These are phyloP conservation scores for Hoplostethus atlanticus DNA, from an alignment of 2,797 vertebrate species.

Conservation along the genomic window DNA sequence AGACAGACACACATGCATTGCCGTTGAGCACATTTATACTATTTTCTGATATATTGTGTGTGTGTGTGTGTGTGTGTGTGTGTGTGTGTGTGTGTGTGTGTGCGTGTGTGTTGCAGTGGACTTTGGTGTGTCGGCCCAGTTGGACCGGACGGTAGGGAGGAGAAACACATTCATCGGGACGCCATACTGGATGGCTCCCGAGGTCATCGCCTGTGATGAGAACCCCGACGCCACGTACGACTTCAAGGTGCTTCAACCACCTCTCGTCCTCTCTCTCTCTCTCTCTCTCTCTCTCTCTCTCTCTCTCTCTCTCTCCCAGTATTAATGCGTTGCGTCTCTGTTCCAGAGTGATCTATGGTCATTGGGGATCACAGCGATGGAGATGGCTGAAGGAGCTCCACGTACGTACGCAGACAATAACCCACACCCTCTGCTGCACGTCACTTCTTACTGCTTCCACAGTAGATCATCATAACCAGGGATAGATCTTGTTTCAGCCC, in stretches of 20 bases:
- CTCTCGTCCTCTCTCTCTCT: not conserved
- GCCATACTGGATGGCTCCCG: conserved; percentile 98
- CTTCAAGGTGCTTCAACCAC: conserved; percentile 88
- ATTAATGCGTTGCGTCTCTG: conserved; percentile 31
- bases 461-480: conserved; percentile 32
- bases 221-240: conserved; percentile 95
- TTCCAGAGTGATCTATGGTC: conserved; percentile 98
- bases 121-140: conserved; percentile 95
- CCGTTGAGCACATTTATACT: conserved; percentile 1
- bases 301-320: not conserved
- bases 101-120: conserved; percentile 84
- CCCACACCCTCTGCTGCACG: conserved; percentile 19
- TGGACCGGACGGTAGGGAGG: conserved; percentile 93
- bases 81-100: conserved; percentile 29
- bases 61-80: not conserved
- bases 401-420: conserved; percentile 86
- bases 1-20: not conserved
- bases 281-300: not conserved
- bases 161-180: conserved; percentile 98
- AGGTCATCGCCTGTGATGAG: conserved; percentile 97
- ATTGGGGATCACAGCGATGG: conserved; percentile 96
- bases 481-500: conserved; percentile 37
- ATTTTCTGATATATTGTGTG: conserved; percentile 1
- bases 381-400: conserved; percentile 98
- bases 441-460: conserved; percentile 13